Conservation (phyloP, 2,113 vertebrate species). For the Gymnogyps californianus region DNA sequence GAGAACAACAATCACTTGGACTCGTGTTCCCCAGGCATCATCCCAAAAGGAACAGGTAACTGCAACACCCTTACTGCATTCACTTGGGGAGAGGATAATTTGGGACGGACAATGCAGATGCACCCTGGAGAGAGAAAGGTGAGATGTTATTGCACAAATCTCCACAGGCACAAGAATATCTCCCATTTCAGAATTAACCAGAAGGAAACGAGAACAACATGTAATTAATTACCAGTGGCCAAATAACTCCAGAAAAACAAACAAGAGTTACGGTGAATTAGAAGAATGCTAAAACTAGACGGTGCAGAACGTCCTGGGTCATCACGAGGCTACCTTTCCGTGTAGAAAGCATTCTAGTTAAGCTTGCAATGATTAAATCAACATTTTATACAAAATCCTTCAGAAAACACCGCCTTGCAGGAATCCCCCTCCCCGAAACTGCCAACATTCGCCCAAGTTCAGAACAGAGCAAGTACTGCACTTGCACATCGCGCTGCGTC, state of each 20-base stretch:
- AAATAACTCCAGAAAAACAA: not conserved
- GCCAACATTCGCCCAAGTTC: not conserved
- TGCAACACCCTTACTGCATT: fast-evolving
- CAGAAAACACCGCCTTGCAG: not conserved
- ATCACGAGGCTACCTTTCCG: fast-evolving
- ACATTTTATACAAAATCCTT: not conserved
- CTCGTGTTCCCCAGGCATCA: fast-evolving
- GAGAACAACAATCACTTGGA: not conserved
- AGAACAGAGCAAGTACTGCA: not conserved
- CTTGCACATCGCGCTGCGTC: fast-evolving
- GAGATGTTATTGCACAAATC: not conserved
- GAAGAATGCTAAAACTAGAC: not conserved
- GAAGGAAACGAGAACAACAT: not conserved
- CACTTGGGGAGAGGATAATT: fast-evolving
- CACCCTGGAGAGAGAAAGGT: not conserved
- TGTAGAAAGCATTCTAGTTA: not conserved
- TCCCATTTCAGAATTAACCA: not conserved
- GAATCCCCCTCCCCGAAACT: not conserved
- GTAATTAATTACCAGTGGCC: not conserved
- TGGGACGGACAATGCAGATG: fast-evolving
- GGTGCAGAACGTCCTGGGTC: not conserved
- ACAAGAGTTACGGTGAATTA: not conserved
- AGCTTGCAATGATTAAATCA: not conserved
- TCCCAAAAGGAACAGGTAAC: not conserved
- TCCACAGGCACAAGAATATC: not conserved